A percentile compares a stretch with the other conserved stretches of the same genome.
phyloP scores from a whole-genome alignment of 2,113 vertebrate species.

The Zingel zingel region DNA sequence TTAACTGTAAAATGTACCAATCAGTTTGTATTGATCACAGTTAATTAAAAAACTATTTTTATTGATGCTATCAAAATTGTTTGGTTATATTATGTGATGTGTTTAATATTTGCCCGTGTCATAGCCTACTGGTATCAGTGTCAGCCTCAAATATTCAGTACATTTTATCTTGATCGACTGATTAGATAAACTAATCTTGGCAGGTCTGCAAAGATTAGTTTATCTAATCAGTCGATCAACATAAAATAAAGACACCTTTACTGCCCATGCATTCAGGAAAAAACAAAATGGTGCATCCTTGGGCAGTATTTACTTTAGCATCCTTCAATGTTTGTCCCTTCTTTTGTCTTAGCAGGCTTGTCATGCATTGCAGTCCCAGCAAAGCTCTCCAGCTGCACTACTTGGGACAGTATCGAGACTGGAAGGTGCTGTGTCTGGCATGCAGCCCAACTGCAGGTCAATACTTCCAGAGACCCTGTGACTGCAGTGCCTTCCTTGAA shows the following conservation, averaged over 20 bases:
- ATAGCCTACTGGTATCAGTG: neutral
- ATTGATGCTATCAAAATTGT: neutral
- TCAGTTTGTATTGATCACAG: neutral
- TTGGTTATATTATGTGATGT: neutral
- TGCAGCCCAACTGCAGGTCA: constrained; percentile 78
- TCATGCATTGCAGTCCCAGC: constrained; percentile 45
- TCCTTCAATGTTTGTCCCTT: constrained; percentile 45
- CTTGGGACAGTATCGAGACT: constrained; percentile 34
- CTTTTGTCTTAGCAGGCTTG: constrained; percentile 25
- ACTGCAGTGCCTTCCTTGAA: constrained; percentile 76
- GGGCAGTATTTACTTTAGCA: constrained; percentile 46
- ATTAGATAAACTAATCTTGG: too few relatives aligned
- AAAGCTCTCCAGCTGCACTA: constrained; percentile 54
- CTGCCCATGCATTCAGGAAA: constrained; percentile 25
- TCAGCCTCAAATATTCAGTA: neutral
- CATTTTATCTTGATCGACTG: too few relatives aligned
- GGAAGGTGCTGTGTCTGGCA: constrained; percentile 77
- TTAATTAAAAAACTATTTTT: neutral
- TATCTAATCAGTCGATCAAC: too few relatives aligned
- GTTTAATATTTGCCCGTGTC: neutral
- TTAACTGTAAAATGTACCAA: neutral
- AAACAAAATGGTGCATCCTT: constrained; percentile 42
- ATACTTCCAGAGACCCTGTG: constrained; percentile 80
- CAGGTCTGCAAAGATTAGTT: neutral
- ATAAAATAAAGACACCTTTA: neutral